A percentile compares a stretch with the other conserved stretches of the same genome.
phyloP scores from a whole-genome alignment of 2,888 invertebrate genomes.

The Melinopterus prodromus region DNA sequence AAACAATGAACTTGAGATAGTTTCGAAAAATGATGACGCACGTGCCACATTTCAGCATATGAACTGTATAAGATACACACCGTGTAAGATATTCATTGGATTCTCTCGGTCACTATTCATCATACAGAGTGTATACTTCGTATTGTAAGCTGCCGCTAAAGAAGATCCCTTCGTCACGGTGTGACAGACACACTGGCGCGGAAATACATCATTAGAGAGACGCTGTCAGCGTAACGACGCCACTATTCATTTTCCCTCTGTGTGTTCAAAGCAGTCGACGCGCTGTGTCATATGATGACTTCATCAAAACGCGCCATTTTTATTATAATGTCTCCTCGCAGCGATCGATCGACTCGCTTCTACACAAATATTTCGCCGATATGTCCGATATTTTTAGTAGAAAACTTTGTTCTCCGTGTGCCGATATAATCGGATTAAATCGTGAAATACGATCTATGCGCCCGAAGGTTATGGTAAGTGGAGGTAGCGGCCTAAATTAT shows the following conservation, averaged over 20 bases:
- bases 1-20: no score
- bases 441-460: neutral
- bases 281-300: neutral
- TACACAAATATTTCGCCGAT: neutral
- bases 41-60: no score
- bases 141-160: neutral
- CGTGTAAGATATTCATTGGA: no score
- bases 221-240: conserved; percentile 4
- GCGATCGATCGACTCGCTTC: neutral
- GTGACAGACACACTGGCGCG: neutral
- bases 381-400: neutral
- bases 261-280: neutral
- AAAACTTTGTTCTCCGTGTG: neutral
- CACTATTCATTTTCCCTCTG: conserved; percentile 4
- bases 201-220: conserved; percentile 4
- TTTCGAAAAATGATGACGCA: no score
- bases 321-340: neutral
- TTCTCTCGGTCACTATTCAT: neutral
- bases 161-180: neutral
- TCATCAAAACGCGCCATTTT: neutral
- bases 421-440: neutral
- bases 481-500: conserved; percentile 20
- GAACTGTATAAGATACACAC: no score
- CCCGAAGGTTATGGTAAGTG: neutral
- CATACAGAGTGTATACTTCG: neutral